Evolutionary conservation across 2,113 vertebrate genomes (phyloP).

Genomic region (Andinoacara biseriatus): DNA sequence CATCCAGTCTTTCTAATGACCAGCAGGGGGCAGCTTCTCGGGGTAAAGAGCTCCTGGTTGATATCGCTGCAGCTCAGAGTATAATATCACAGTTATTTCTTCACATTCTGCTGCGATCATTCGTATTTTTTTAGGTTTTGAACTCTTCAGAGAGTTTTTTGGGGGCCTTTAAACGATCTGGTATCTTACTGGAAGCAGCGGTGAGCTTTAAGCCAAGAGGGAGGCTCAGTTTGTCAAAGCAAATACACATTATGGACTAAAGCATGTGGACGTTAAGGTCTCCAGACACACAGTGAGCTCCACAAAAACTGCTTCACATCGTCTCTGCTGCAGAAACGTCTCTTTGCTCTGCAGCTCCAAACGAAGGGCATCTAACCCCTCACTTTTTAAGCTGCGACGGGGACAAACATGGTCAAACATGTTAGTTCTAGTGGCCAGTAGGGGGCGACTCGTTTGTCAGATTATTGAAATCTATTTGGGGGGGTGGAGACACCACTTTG

Average conservation of each 20-base stretch:
- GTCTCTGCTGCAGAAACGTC: too few species aligned
- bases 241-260: not conserved
- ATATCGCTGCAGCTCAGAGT: not conserved
- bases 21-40: conserved; percentile 3
- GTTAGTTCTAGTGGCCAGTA: not conserved
- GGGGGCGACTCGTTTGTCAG: not conserved
- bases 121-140: not conserved
- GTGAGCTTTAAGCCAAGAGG: not conserved
- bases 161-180: not conserved
- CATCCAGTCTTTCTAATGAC: not conserved
- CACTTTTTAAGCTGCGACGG: too few species aligned
- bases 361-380: too few species aligned
- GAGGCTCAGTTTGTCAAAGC: not conserved
- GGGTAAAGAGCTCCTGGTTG: not conserved
- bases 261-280: not conserved
- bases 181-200: not conserved
- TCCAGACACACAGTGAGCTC: not conserved
- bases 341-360: too few species aligned
- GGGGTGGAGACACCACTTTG: too few species aligned
- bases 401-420: too few species aligned
- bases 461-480: not conserved
- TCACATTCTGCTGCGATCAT: not conserved
- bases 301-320: too few species aligned
- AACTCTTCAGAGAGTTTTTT: not conserved
- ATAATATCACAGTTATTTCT: not conserved